Evolutionary conservation across 1,140 invertebrate species (phyloP), one percentile per base, ranked within the genome.

Genomic region (Augochlora pura): DNA sequence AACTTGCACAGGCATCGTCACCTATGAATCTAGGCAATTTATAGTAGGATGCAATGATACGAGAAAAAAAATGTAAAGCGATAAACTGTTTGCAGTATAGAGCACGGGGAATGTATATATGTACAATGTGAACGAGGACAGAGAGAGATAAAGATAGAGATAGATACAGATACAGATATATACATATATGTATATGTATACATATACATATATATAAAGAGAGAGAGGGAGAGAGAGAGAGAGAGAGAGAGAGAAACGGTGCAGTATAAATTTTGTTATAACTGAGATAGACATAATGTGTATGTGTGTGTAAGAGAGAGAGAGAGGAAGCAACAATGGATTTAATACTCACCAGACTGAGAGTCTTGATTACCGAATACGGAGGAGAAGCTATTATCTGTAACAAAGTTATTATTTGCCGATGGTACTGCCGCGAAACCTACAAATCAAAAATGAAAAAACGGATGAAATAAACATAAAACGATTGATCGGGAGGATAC

Each of bases 331-430:
- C 18, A 18, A 16, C 16, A 18, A 52, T 1, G 49, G 18, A 52
- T 52, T 21, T 52, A 72, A n/a, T 67, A 93, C 94, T 95, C 95
- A 97, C 96, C 87, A 60, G 90, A 80, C 94, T 95, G 96, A 91
- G 89, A 95, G 90, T 93, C 96, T 95, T 93, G 94, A 93, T 94
- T 95, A 92, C 96, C 96, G 92, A 97, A 97, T 77, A 97, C 96
- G 86, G 97, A 96, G 87, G 95, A 95, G 94, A 97, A 97, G 93
- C 95, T 96, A 91, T 96, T 96, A 93, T 97, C 96, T 91, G 96
- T 96, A 91, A 97, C 96, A 94, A 97, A 97, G 86, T 96, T 94
- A 94, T 95, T 96, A 94, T 94, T 95, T 93, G 94, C 93, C 85
- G 94, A 87, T 80, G 91, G 91, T 84, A 91, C 93, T 90, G 92